These are phyloP conservation scores for Myotis vivesi DNA, from an alignment of 2,797 vertebrate species.

Conservation along the genomic window DNA sequence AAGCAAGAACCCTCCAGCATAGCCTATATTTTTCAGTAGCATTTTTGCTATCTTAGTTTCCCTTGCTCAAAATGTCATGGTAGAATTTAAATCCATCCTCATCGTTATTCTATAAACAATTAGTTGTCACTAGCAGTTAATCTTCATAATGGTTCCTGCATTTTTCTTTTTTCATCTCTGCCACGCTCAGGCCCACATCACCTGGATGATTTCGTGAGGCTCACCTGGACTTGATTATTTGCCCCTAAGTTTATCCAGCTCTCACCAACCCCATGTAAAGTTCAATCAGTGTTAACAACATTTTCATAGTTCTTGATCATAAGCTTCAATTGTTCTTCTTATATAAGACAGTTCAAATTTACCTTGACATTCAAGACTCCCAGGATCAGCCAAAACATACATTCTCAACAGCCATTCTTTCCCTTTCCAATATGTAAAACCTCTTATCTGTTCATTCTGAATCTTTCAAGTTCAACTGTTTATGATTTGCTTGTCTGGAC, in stretches of 20 bases:
- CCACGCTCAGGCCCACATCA: not conserved
- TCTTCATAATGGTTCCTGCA: not conserved
- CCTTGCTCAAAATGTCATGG: not conserved
- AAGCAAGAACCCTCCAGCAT: not conserved
- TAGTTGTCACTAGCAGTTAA: not conserved
- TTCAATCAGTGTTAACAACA: not conserved
- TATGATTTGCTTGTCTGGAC: not conserved
- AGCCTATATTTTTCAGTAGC: not conserved
- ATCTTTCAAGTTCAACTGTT: not conserved
- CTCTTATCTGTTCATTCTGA: not conserved
- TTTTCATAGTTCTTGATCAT: not conserved
- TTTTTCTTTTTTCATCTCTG: not conserved
- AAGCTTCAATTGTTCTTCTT: not conserved
- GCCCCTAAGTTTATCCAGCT: not conserved
- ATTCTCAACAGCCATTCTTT: not conserved
- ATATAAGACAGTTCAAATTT: not conserved
- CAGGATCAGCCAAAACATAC: not conserved
- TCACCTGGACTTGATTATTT: not conserved
- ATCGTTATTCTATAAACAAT: not conserved
- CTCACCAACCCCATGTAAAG: not conserved
- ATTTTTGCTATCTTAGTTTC: conserved; percentile 4
- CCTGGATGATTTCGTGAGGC: not conserved
- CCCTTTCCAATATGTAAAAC: not conserved
- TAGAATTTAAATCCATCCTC: not conserved
- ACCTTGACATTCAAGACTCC: not conserved